phyloP scores from a whole-genome alignment of 2,888 invertebrate species.

The Diaphora mendica region DNA sequence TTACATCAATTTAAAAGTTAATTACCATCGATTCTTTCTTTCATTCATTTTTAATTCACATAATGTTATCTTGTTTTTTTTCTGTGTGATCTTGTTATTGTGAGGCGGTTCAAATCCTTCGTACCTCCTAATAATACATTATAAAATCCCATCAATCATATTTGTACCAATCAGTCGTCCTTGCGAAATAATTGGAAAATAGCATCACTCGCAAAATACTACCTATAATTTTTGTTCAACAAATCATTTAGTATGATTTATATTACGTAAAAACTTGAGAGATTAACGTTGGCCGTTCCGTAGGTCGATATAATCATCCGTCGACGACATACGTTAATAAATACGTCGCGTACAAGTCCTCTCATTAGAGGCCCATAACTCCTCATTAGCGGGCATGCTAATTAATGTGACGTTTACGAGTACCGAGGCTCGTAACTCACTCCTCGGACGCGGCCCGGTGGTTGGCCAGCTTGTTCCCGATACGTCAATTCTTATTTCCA shows the following conservation, averaged over 20 bases:
- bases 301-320: slow-evolving; percentile 48
- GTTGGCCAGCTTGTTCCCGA: slow-evolving; percentile 41
- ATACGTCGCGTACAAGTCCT: slow-evolving; percentile 77
- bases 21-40: neutral
- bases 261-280: slow-evolving; percentile 25
- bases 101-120: neutral
- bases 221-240: neutral
- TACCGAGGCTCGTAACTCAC: slow-evolving; percentile 68
- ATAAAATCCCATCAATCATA: slow-evolving; percentile 1
- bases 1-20: neutral
- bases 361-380: slow-evolving; percentile 85
- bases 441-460: slow-evolving; percentile 30
- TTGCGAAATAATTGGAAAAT: neutral
- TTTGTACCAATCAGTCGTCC: slow-evolving; percentile 5
- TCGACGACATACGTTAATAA: slow-evolving; percentile 46
- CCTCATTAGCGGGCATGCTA: slow-evolving; percentile 85
- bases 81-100: neutral
- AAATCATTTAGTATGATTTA: neutral
- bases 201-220: neutral
- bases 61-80: neutral
- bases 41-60: neutral
- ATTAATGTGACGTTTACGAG: slow-evolving; percentile 85
- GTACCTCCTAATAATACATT: neutral
- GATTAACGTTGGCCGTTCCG: slow-evolving; percentile 50
- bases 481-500: slow-evolving; percentile 50